phyloP scores from a whole-genome alignment of 2,797 vertebrate genomes.

The Podargus strigoides region DNA sequence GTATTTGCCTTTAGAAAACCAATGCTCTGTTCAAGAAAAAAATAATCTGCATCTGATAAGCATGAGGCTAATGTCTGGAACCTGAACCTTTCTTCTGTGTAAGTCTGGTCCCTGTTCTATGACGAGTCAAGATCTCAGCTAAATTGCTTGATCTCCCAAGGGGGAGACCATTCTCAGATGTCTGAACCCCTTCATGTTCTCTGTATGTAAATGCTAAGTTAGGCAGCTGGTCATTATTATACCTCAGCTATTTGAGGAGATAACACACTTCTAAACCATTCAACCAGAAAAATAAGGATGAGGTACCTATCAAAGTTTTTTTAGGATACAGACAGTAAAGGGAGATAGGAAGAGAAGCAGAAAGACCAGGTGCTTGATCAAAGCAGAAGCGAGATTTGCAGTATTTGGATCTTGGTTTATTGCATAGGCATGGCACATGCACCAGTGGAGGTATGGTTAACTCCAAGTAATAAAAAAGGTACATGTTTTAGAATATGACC shows the following conservation, averaged over 20 bases:
- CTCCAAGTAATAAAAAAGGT: neutral
- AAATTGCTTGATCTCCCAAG: rapidly evolving
- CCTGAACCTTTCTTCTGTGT: neutral
- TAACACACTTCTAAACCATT: neutral
- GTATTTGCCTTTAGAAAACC: neutral
- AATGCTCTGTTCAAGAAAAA: neutral
- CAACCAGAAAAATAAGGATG: neutral
- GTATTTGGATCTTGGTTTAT: neutral
- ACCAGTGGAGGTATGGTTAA: neutral
- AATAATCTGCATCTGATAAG: neutral
- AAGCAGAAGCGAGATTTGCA: neutral
- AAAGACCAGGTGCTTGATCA: neutral
- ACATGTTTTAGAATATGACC: neutral
- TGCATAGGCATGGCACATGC: neutral
- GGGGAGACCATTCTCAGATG: neutral
- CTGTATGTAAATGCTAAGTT: neutral
- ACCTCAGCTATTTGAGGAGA: neutral
- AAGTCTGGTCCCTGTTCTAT: neutral
- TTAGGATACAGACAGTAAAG: neutral
- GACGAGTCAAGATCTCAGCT: neutral
- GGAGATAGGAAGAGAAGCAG: neutral
- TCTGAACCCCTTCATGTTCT: neutral
- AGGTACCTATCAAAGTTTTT: too few species aligned
- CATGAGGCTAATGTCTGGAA: neutral
- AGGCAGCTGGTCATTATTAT: neutral